phyloP scores from a whole-genome alignment of 2,113 vertebrate species.

The Leptobrachium leishanense region DNA sequence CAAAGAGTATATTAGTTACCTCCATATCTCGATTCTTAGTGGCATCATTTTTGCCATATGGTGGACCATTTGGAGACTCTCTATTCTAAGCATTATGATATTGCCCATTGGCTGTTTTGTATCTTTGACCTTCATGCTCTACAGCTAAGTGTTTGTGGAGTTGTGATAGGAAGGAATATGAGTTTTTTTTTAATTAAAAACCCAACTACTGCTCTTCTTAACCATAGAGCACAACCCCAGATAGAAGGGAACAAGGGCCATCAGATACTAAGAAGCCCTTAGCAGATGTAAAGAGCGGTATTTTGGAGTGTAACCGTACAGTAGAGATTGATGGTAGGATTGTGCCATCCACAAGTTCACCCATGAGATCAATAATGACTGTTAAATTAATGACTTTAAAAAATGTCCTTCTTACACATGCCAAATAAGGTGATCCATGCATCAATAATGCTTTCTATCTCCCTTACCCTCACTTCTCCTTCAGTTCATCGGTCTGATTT shows the following conservation, averaged over 20 bases:
- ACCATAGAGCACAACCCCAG: background rate
- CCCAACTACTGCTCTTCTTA: background rate
- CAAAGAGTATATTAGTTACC: too few relatives aligned
- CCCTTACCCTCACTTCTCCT: conserved; percentile 26
- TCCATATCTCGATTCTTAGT: too few relatives aligned
- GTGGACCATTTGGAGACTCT: too few relatives aligned
- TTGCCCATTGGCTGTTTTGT: too few relatives aligned
- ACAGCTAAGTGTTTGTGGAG: too few relatives aligned
- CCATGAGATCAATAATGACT: conserved; percentile 35
- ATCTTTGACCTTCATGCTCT: too few relatives aligned
- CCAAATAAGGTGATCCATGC: conserved; percentile 34
- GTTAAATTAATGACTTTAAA: conserved; percentile 26
- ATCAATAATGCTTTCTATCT: conserved; percentile 33
- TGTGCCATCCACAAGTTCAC: conserved; percentile 14
- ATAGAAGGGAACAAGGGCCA: background rate
- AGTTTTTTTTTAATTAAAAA: too few relatives aligned
- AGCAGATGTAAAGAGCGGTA: background rate
- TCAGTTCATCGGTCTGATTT: conserved; percentile 8
- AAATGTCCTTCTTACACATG: conserved; percentile 28
- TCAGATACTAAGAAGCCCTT: background rate
- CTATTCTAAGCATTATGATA: too few relatives aligned
- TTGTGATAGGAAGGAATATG: background rate
- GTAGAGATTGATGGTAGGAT: conserved; percentile 12
- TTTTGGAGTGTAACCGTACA: background rate
- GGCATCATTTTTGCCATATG: too few relatives aligned